Evolutionary conservation across 2,888 invertebrate genomes (phyloP).

Genomic region (Orthosia gracilis): DNA sequence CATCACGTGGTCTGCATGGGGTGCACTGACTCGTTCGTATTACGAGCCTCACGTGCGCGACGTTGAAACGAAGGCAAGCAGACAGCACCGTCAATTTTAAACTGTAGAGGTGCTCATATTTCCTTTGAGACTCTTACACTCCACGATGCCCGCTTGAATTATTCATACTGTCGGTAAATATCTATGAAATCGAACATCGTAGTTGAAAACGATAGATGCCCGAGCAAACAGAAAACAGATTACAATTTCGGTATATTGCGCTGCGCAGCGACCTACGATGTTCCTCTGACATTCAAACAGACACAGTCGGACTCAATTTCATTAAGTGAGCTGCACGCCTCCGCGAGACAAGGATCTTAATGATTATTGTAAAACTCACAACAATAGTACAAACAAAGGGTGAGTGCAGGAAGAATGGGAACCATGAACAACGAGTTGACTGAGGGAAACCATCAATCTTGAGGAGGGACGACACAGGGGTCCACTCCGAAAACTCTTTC

Average conservation of each 20-base stretch:
- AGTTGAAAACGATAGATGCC: slow-evolving; percentile 73
- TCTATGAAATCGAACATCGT: slow-evolving; percentile 82
- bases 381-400: slow-evolving; percentile 79
- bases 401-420: slow-evolving; percentile 73
- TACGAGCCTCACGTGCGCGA: slow-evolving; percentile 43
- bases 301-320: slow-evolving; percentile 62
- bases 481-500: slow-evolving; percentile 85
- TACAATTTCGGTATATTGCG: slow-evolving; percentile 15
- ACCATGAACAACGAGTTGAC: slow-evolving; percentile 77
- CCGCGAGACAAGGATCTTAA: slow-evolving; percentile 71
- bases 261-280: not conserved
- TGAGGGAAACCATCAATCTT: slow-evolving; percentile 86
- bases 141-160: slow-evolving; percentile 84
- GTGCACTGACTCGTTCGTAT: slow-evolving; percentile 30
- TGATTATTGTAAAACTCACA: slow-evolving; percentile 76
- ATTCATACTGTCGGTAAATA: slow-evolving; percentile 85
- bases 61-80: slow-evolving; percentile 59
- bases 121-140: slow-evolving; percentile 87
- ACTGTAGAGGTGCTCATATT: slow-evolving; percentile 83
- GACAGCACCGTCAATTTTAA: slow-evolving; percentile 82
- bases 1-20: not conserved
- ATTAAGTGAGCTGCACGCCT: slow-evolving; percentile 66
- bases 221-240: slow-evolving; percentile 41
- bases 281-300: slow-evolving; percentile 37
- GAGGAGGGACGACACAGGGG: slow-evolving; percentile 84